These are phyloP conservation scores for Halichoeres trimaculatus DNA, from an alignment of 2,113 vertebrate genomes.

Conservation along the genomic window DNA sequence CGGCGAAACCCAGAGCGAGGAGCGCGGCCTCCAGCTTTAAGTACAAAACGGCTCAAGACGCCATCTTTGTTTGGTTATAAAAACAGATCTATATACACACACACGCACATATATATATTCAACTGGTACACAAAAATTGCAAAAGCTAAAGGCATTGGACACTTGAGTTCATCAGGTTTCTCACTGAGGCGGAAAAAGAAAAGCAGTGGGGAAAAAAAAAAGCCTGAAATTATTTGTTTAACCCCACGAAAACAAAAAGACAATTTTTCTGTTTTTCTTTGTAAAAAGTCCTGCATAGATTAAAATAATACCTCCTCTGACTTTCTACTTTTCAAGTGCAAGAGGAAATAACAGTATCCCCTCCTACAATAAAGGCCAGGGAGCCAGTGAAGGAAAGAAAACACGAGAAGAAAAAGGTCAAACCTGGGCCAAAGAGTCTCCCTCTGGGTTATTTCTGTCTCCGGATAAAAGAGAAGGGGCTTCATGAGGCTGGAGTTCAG, in stretches of 20 bases:
- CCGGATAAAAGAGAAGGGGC: slow-evolving; percentile 8
- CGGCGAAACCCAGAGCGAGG: slow-evolving; percentile 69
- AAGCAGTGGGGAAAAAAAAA: slow-evolving; percentile 30
- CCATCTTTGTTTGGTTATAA: slow-evolving; percentile 74
- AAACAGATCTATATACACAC: slow-evolving; percentile 69
- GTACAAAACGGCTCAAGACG: slow-evolving; percentile 79
- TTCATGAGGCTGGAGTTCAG: neutral
- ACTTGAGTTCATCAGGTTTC: slow-evolving; percentile 73
- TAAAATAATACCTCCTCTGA: slow-evolving; percentile 72
- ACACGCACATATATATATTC: slow-evolving; percentile 62
- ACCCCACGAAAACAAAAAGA: slow-evolving; percentile 40
- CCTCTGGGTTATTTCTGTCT: neutral
- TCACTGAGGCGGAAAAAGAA: slow-evolving; percentile 54
- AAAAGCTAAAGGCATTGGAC: slow-evolving; percentile 80
- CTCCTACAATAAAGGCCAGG: slow-evolving; percentile 71
- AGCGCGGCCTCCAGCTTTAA: slow-evolving; percentile 80
- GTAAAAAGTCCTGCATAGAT: slow-evolving; percentile 84
- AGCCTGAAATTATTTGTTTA: slow-evolving; percentile 30
- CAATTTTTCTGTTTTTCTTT: slow-evolving; percentile 9
- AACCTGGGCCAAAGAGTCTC: slow-evolving; percentile 55
- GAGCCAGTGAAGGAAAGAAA: slow-evolving; percentile 71
- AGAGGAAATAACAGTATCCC: slow-evolving; percentile 80
- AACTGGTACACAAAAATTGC: slow-evolving; percentile 77
- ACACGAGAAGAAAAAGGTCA: slow-evolving; percentile 27
- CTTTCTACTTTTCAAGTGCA: slow-evolving; percentile 65